Conservation (phyloP, 2,797 vertebrate species). For the Tokudaia tokunoshimensis region DNA sequence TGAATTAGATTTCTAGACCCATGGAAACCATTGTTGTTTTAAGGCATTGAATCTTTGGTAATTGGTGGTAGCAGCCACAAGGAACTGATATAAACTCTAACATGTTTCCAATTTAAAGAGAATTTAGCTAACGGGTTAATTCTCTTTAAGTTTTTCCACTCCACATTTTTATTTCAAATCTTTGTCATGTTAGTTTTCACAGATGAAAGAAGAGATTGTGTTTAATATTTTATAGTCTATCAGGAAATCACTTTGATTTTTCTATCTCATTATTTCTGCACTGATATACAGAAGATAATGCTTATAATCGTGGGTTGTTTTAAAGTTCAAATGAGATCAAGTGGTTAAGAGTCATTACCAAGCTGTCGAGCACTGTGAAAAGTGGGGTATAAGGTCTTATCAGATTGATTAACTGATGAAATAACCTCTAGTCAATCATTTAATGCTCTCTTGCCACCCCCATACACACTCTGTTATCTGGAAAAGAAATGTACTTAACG, state of each 20-base stretch:
- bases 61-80: background rate
- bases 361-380: background rate
- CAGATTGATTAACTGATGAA: background rate
- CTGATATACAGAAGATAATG: background rate
- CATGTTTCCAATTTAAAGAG: constrained; percentile 30
- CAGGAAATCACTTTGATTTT: background rate
- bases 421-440: background rate
- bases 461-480: background rate
- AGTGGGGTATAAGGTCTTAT: background rate
- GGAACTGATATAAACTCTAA: background rate
- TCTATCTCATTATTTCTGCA: background rate
- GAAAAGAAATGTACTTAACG: background rate
- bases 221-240: background rate
- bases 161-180: background rate
- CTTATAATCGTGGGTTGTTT: background rate
- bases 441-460: background rate
- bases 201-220: background rate
- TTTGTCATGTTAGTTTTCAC: background rate
- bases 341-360: background rate
- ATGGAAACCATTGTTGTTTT: background rate
- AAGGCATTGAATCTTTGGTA: background rate
- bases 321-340: constrained; percentile 28
- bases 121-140: background rate
- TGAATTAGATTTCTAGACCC: background rate
- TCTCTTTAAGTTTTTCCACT: constrained; percentile 24